Conservation (phyloP, 2,888 invertebrate species). For the Cheilosia vernalis region DNA sequence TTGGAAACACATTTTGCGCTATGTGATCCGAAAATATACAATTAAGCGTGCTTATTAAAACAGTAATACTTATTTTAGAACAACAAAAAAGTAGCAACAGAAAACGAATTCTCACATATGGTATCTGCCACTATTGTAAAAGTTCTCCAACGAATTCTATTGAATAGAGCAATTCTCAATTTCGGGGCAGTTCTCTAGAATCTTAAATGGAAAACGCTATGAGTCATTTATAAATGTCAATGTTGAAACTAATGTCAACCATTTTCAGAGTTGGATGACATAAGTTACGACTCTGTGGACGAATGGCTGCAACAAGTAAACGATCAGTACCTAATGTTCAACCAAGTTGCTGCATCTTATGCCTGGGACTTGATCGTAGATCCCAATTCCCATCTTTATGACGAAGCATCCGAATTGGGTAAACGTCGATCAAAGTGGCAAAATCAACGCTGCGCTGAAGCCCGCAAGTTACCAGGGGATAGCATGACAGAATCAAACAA, state of each 20-base stretch:
- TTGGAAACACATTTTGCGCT: too few species aligned
- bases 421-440: slow-evolving; percentile 80
- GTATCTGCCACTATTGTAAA: too few species aligned
- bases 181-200: too few species aligned
- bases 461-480: slow-evolving; percentile 69
- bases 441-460: slow-evolving; percentile 80
- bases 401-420: slow-evolving; percentile 76
- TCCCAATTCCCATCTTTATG: slow-evolving; percentile 57
- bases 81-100: too few species aligned
- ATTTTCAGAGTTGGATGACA: slow-evolving; percentile 27
- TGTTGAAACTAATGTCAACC: not conserved
- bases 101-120: too few species aligned
- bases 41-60: too few species aligned
- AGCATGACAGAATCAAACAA: slow-evolving; percentile 77
- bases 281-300: slow-evolving; percentile 51
- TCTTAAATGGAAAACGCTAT: too few species aligned
- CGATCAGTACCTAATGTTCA: slow-evolving; percentile 70
- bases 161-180: too few species aligned
- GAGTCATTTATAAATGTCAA: not conserved
- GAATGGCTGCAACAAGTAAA: slow-evolving; percentile 77
- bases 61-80: too few species aligned
- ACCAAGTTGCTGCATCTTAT: slow-evolving; percentile 75
- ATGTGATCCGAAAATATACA: too few species aligned
- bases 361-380: slow-evolving; percentile 77
- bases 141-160: too few species aligned